Conservation (phyloP, 2,888 invertebrate species). For the Andricus quercusramuli region DNA sequence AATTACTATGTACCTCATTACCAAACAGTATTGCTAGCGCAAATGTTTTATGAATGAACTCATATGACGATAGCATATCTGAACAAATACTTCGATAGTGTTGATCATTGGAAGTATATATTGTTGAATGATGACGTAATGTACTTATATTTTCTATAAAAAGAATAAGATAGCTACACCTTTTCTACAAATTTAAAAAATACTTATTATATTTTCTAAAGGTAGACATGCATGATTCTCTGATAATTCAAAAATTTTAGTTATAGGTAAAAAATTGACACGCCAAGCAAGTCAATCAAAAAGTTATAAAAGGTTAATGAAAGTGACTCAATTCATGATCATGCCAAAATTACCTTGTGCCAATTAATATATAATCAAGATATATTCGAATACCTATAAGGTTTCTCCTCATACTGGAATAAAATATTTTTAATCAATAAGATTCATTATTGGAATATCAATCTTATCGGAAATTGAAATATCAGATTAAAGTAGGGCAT, state of each 20-base stretch:
- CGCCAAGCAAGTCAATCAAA: too few relatives aligned
- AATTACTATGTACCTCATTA: slow-evolving; percentile 4
- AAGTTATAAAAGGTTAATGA: too few relatives aligned
- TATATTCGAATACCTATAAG: too few relatives aligned
- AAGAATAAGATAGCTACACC: background rate
- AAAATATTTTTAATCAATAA: too few relatives aligned
- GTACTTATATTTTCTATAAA: background rate
- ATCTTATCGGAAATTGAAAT: background rate
- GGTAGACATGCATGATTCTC: too few relatives aligned
- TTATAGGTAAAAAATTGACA: too few relatives aligned
- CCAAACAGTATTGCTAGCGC: background rate
- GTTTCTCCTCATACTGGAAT: too few relatives aligned
- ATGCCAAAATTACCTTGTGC: too few relatives aligned
- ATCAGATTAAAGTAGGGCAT: background rate
- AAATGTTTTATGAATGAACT: slow-evolving; percentile 38
- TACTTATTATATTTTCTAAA: background rate
- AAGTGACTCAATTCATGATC: too few relatives aligned
- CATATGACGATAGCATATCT: slow-evolving; percentile 8
- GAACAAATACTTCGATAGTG: slow-evolving; percentile 3
- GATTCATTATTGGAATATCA: background rate
- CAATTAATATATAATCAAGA: too few relatives aligned
- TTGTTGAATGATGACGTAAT: background rate
- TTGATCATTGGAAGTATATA: background rate
- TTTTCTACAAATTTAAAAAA: background rate
- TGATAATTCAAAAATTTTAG: too few relatives aligned